Percentiles rank a stretch among this genome's conserved stretches.
Evolutionary conservation across 2,113 vertebrate species (phyloP).

Genomic region (Camarhynchus parvulus): DNA sequence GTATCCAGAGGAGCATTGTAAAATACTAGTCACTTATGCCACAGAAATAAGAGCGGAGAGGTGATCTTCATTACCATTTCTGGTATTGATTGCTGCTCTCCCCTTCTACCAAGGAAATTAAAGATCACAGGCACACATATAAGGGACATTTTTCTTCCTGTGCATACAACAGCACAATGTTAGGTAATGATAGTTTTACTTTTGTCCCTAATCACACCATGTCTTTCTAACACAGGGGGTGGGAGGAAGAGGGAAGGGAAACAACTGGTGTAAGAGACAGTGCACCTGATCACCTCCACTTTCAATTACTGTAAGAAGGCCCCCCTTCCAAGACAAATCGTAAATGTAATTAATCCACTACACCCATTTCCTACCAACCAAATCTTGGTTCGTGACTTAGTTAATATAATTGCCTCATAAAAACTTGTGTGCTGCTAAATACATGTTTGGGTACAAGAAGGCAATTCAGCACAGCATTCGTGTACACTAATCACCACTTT

Average conservation of each 20-base stretch:
- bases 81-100: conserved; percentile 17
- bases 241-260: not conserved
- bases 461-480: not conserved
- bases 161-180: not conserved
- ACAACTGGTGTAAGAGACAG: not conserved
- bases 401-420: conserved; percentile 49
- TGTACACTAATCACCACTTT: not conserved
- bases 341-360: conserved; percentile 36
- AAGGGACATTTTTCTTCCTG: conserved; percentile 23
- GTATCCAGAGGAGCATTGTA: not conserved
- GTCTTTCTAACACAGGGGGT: not conserved
- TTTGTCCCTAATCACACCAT: not conserved
- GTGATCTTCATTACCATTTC: conserved; percentile 11
- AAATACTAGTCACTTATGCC: not conserved
- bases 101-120: conserved; percentile 35
- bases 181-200: conserved; percentile 9
- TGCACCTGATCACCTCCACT: not conserved
- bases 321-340: not conserved
- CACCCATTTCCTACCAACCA: conserved; percentile 15
- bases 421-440: conserved; percentile 43
- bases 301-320: not conserved
- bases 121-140: conserved; percentile 16
- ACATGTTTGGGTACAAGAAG: conserved; percentile 35
- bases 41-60: conserved; percentile 9
- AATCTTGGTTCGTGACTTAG: not conserved